Conservation (phyloP, 2,797 vertebrate species). For the Lepus townsendii region DNA sequence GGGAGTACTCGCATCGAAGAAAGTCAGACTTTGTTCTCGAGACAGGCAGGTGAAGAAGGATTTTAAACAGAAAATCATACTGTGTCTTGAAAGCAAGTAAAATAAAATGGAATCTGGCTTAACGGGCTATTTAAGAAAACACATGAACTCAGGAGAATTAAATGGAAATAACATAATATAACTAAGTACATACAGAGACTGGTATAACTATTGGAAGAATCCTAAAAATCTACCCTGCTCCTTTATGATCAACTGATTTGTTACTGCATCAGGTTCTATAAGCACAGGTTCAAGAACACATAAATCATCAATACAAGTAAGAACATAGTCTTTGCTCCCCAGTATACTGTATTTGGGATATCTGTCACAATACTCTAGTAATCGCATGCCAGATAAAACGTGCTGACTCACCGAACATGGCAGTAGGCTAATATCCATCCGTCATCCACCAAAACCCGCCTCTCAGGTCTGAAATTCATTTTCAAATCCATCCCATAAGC, state of each 20-base stretch:
- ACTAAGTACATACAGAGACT: background rate
- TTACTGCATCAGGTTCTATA: background rate
- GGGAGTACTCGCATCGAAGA: background rate
- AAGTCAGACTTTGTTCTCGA: slow-evolving; percentile 1
- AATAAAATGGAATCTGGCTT: slow-evolving; percentile 40
- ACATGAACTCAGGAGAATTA: background rate
- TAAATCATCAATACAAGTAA: background rate
- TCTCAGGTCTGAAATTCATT: slow-evolving; percentile 96
- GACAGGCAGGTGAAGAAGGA: background rate
- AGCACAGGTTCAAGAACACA: background rate
- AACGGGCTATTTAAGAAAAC: slow-evolving; percentile 49
- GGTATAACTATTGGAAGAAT: background rate
- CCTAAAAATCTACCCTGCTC: background rate
- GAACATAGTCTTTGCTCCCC: background rate
- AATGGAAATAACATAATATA: slow-evolving; percentile 18
- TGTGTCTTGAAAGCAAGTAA: slow-evolving; percentile 18
- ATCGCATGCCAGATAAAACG: background rate
- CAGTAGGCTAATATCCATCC: slow-evolving; percentile 98
- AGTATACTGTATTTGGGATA: accelerated
- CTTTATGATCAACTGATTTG: slow-evolving; percentile 20
- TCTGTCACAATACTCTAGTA: background rate
- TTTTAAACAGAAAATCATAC: slow-evolving; percentile 53
- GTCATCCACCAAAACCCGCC: slow-evolving; percentile 93
- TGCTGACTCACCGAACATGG: slow-evolving; percentile 94
- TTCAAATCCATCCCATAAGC: slow-evolving; percentile 96